Evolutionary conservation across 2,113 vertebrate genomes (phyloP), one percentile per base, ranked within the genome.

Genomic region (Synodontis membranacea): DNA sequence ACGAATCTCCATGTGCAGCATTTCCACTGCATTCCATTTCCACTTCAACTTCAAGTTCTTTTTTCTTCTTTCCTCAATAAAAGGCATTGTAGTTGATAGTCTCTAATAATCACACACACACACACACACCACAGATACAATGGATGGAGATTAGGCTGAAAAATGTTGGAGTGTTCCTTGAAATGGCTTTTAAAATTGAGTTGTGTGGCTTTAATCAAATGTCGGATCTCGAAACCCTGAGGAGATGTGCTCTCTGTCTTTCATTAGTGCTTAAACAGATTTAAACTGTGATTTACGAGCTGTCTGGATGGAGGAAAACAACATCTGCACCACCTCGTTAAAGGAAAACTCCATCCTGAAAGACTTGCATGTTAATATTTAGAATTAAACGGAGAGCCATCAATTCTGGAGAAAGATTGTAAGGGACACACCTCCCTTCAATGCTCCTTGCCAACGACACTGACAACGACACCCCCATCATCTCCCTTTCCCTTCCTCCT

Each of bases 161-260:
- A 76, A 31, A 50, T 78, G 74, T 17, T 19, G 46, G 74, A 31
- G 28, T 78, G 3, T 50, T 78, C 74, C n/a, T 78, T 58, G 46
- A 34, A 81, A 86, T 86, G 85, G 85, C 85, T 86, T 86, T 86
- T 74, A 82, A 60, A 62, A 70, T 31, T 62, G n/a, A 15, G 34
- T 39, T 25, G 25, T 75, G 66, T 81, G 62, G 85, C 62, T 86
- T 80, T 23, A 81, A 68, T 3, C 56, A 6, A 44, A 81, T 6
- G 42, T 48, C 48, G 5, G 39, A 28, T 58, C 37, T 46, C n/a
- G 48, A 28, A 46, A 82, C 79, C 85, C 85, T 86, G 85, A 86
- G 85, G 64, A 86, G 50, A 28, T 12, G 58, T 81, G 44, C 44
- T 68, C 12, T 66, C 62, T 54, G 25, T 70, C 37, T 23, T 86